These are phyloP conservation scores for Chrysotoxum bicinctum DNA, from an alignment of 2,888 invertebrate species.

Conservation along the genomic window DNA sequence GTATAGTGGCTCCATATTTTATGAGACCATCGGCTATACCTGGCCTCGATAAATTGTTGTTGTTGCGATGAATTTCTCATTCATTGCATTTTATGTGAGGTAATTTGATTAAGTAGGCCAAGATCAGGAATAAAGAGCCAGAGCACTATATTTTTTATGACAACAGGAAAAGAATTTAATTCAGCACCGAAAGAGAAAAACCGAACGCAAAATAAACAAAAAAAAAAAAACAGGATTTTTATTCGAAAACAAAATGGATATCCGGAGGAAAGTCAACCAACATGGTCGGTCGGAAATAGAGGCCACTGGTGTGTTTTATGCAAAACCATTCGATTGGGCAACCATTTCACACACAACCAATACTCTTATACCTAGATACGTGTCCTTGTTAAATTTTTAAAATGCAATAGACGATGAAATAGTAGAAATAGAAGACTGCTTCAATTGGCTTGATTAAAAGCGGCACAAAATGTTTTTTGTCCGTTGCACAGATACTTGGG, in stretches of 20 bases:
- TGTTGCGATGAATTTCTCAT: constrained; percentile 47
- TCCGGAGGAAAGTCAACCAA: constrained; percentile 39
- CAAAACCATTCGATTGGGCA: constrained; percentile 25
- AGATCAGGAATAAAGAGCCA: constrained; percentile 48
- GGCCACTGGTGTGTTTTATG: constrained; percentile 22
- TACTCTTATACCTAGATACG: background rate
- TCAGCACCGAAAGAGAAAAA: background rate
- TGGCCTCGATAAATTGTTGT: constrained; percentile 44
- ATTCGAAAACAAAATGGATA: constrained; percentile 27
- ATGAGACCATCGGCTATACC: constrained; percentile 10
- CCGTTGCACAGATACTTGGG: background rate
- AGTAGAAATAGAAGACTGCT: constrained; percentile 16
- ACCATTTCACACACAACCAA: background rate
- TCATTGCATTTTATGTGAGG: constrained; percentile 57
- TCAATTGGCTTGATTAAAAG: constrained; percentile 45
- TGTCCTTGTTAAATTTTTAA: constrained; percentile 48
- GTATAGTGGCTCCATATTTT: background rate
- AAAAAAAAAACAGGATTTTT: background rate
- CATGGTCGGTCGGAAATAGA: constrained; percentile 29
- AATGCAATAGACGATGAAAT: constrained; percentile 36
- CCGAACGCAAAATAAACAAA: background rate
- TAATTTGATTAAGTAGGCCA: constrained; percentile 63
- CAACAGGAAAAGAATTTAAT: constrained; percentile 5
- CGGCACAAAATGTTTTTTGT: background rate
- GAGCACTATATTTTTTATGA: constrained; percentile 11